These are phyloP conservation scores for Phenganax subtilis DNA, from an alignment of 92 coral and sea anemone species.

Conservation along the genomic window DNA sequence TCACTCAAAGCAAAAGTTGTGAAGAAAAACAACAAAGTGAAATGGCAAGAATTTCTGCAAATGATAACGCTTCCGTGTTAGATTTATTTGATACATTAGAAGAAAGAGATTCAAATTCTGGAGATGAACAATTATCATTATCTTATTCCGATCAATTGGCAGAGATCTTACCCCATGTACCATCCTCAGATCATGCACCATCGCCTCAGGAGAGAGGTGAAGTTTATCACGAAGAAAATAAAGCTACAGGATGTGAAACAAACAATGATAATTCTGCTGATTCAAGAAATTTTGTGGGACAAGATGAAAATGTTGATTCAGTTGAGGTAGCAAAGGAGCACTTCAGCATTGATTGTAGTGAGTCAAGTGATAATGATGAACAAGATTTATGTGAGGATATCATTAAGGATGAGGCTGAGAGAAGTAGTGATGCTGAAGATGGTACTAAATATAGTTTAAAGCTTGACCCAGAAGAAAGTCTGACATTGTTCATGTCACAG, in stretches of 20 bases:
- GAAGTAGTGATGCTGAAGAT: background rate
- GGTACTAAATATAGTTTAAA: conserved; percentile 10
- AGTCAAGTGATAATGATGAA: background rate
- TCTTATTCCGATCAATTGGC: conserved; percentile 29
- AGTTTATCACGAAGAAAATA: background rate
- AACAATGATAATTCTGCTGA: background rate
- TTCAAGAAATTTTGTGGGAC: background rate
- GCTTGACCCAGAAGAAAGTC: conserved; percentile 50
- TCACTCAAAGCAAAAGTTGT: background rate
- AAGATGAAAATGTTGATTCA: background rate
- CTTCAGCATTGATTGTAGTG: background rate
- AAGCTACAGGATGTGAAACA: background rate
- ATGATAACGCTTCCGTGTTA: background rate
- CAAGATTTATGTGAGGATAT: too few relatives aligned
- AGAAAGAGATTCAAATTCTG: conserved; percentile 1
- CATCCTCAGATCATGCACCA: background rate
- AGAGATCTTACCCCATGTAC: conserved; percentile 16
- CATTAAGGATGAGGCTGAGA: background rate
- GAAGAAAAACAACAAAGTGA: background rate
- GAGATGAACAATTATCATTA: background rate
- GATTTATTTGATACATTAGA: conserved; percentile 9
- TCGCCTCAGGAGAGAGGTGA: background rate
- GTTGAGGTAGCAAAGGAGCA: background rate
- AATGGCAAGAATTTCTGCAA: background rate
- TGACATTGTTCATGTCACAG: conserved; percentile 42